Evolutionary conservation across 2,888 invertebrate species (phyloP), one percentile per base, ranked within the genome.

Genomic region (Cryptocheilus praepositus): DNA sequence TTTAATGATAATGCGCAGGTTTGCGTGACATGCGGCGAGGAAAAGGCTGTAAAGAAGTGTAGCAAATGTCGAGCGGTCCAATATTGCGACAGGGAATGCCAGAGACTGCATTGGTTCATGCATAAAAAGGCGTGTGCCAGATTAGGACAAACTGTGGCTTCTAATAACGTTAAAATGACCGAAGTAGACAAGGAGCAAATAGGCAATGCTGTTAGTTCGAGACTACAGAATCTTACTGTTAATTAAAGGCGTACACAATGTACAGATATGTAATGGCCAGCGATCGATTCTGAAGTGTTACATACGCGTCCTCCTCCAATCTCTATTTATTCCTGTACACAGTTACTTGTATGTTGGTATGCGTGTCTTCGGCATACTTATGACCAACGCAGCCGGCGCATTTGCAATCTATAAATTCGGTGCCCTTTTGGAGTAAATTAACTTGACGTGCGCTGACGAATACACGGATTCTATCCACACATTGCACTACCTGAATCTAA

Each of bases 11-110:
- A 88, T 80, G 91, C 92, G 69, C 91, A 94, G 15, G 91, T 92
- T 59, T 98, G 98, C 87, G 93, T 93, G 65, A 94, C 96, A 0
- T 98, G 98, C 84, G 95, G 95, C 0, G 95, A 96, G 82, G 95
- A 96, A 81, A 94, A 95, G 78, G 96, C 97, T 0, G 92, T 93
- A 7, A 98, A 98, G 87, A 96, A 97, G 88, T 99, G 99, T 89
- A 95, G 97, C 11, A 96, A 96, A 87, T 99, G 99, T 89, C 97
- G 96, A 91, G 92, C 92, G 65, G 96, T 96, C 60, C 94, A 95
- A 86, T 99, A 99, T 87, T 99, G 99, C 89, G 95, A 97, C 89
- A 92, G 95, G 69, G 95, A 95, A 84, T 99, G 99, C 87, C 99
- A 99, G 88, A 93, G 96, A 75, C 90, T 98, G 55, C 98, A 96